A percentile compares a stretch with the other conserved stretches of the same genome.
Evolutionary conservation across 2,113 vertebrate genomes (phyloP).

Genomic region (Calidris pygmaea): DNA sequence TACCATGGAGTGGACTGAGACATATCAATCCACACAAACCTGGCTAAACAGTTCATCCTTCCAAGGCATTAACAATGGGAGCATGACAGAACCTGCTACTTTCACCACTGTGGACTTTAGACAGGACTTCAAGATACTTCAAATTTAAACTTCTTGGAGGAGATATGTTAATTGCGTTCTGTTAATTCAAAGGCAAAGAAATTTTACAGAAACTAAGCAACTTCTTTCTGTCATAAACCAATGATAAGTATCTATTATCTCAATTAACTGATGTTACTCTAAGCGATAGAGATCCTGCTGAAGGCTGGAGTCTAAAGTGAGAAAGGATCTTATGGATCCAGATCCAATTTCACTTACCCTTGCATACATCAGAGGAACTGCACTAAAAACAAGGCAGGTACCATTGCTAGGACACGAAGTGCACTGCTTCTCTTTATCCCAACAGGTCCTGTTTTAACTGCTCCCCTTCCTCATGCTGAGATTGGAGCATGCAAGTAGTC

Average conservation of each 20-base stretch:
- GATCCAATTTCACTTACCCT: neutral
- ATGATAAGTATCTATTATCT: neutral
- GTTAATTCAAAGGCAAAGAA: neutral
- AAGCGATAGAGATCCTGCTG: neutral
- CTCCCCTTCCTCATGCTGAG: neutral
- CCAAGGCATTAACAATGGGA: neutral
- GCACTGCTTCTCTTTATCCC: neutral
- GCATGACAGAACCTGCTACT: neutral
- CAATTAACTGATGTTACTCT: neutral
- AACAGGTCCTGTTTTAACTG: neutral
- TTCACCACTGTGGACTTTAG: neutral
- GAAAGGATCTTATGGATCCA: neutral
- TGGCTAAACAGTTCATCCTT: neutral
- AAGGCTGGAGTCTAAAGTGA: neutral
- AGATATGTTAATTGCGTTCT: neutral
- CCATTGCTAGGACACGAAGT: neutral
- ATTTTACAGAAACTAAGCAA: neutral
- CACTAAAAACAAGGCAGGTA: neutral
- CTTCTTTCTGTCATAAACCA: neutral
- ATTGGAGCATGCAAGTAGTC: neutral
- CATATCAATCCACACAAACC: neutral
- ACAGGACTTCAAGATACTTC: neutral
- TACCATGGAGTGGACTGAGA: accelerated
- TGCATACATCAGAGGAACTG: neutral
- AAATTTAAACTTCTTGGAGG: neutral